Base-by-base conservation (phyloP, 53 echinoderm and acorn worm genomes). In the Luidia sarsii region DNA sequence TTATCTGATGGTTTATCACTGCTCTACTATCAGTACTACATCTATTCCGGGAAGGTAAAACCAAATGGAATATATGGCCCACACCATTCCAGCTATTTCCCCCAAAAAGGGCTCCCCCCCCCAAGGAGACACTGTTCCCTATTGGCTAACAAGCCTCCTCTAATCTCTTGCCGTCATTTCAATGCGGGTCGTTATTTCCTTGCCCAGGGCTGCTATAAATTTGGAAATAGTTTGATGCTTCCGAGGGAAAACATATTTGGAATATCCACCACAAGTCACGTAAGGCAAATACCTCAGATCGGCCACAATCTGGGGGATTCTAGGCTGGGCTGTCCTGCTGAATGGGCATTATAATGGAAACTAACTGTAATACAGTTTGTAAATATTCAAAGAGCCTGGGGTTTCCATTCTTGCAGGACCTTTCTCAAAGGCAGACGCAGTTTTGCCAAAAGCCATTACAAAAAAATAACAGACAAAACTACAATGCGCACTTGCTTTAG, bases 81-180 rank as follows among this genome's bases (percentile, higher is more conserved):
- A 77, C 77, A 61, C 77, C 72, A 72, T 71, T 71, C 71, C 55
- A 71, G 30, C 18, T 38, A 9, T 23, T 61, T 77, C 77, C 18
- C 1, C 29, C 54, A 31, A 1, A 32, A 19, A 32, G 30, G 31
- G n/a, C 25, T 30, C 15, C 13, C 6, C 6, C 43, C 43, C 43
- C 43, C 43, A 10, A 57, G 32, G 30, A 57, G 9, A 8, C 30
- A 3, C 22, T 57, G 59, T 2, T 57, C 11, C 32, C 27, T 4
- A 13, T 32, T 19, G 52, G 72, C 19, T 72, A 54, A 72, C 72
- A 72, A 72, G 72, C 72, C 36, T 38, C n/a, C 15, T 38, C 33
- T 22, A 33, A 39, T 39, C 45, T 77, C 28, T n/a, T n/a, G 15
- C 43, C 33, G 27, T 14, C 0, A 49, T 28, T 18, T 27, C 22